Evolutionary conservation across 1,140 invertebrate genomes (phyloP), one percentile per base, ranked within the genome.

Genomic region (Hyles euphorbiae): DNA sequence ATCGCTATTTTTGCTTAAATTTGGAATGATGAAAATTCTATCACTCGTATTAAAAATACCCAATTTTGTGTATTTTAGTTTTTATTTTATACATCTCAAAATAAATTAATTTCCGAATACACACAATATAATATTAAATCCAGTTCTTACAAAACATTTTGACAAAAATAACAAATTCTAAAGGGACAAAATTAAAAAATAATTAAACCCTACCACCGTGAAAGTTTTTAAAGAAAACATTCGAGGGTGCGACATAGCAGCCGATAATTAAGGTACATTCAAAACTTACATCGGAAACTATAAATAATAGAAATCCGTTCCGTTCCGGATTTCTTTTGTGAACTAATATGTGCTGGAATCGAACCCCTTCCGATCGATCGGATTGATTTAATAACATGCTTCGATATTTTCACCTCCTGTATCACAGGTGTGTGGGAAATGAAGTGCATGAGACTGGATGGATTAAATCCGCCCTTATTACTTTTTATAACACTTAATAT

Each of bases 201-300:
- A 48, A 48, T 48, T 11, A 48, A 12, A 48, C 22, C 50, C 63
- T 66, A 63, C 49, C 51, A 67, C 55, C 67, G 78, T 74, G 78
- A 85, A 82, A 81, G 76, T 81, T 80, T 69, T 65, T 61, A 71
- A 81, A 75, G 70, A 77, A 77, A 72, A 68, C 56, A 68, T 64
- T 56, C 63, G 76, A 78, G 76, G 83, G 81, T 74, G 80, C 72
- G 76, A 79, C 78, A 83, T 68, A 76, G 58, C 57, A 78, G 75
- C 71, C 78, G 75, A 87, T 87, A 86, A 88, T 88, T 88, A 88
- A 86, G 81, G 79, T 76, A 77, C 84, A 87, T 87, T 87, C 83
- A 87, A 63, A 48, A 75, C 68, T 76, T 67, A 74, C 78, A 86
- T 84, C 82, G 82, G 85, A 87, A 87, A 85, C 82, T 85, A 83